Evolutionary conservation across 2,113 vertebrate species (phyloP).

Genomic region (Amphilophus citrinellus): DNA sequence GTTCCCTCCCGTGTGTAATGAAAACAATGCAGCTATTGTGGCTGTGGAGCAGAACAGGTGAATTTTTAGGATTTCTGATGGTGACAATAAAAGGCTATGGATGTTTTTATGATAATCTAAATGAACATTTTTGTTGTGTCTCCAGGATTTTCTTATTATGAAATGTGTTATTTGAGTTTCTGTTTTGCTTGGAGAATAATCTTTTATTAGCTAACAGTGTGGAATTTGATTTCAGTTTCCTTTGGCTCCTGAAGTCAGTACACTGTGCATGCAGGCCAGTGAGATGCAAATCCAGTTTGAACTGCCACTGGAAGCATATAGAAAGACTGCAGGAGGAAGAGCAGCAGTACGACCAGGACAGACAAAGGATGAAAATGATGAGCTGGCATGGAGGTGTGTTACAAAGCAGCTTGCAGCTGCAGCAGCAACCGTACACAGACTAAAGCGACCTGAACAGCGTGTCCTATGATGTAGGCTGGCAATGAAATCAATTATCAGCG

Average conservation of each 20-base stretch:
- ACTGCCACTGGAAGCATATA: neutral
- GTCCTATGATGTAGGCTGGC: too few species aligned
- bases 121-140: neutral
- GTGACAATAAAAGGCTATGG: neutral
- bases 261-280: neutral
- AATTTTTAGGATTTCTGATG: neutral
- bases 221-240: neutral
- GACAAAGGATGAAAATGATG: neutral
- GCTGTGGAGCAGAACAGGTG: slow-evolving; percentile 41
- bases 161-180: neutral
- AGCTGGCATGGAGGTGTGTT: neutral
- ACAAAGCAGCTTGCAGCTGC: too few species aligned
- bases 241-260: neutral
- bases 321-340: neutral
- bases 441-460: too few species aligned
- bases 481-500: too few species aligned
- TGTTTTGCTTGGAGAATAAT: neutral
- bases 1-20: slow-evolving; percentile 17
- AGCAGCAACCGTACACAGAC: too few species aligned
- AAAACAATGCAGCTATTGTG: slow-evolving; percentile 62
- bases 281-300: too few species aligned
- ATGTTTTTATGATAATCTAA: neutral
- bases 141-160: neutral
- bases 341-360: neutral
- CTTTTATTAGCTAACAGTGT: neutral